Conservation (phyloP, 1,140 invertebrate genomes). For the Pomacea maculata region DNA sequence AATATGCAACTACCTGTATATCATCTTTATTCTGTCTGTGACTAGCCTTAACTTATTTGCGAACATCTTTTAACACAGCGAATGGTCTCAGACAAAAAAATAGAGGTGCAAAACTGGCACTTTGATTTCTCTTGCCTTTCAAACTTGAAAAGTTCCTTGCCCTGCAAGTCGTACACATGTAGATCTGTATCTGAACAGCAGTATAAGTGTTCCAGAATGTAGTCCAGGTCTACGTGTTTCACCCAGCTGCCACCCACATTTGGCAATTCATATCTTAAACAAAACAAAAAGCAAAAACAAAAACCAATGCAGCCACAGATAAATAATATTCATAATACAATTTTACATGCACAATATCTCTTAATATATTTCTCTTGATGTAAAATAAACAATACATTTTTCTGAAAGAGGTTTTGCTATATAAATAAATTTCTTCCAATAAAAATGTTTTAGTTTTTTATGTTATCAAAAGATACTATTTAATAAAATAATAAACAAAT, state of each 20-base stretch:
- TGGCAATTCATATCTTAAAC: constrained; percentile 42
- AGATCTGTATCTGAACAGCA: constrained; percentile 64
- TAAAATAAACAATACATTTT: background rate
- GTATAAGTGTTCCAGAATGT: constrained; percentile 58
- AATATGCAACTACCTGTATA: too few relatives aligned
- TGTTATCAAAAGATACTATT: too few relatives aligned
- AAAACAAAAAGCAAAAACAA: background rate
- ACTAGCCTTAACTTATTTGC: too few relatives aligned
- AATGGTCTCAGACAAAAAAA: too few relatives aligned
- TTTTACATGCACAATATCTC: background rate
- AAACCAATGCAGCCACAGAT: background rate
- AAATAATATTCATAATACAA: background rate
- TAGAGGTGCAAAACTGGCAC: too few relatives aligned
- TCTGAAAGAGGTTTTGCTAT: background rate
- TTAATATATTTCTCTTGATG: background rate
- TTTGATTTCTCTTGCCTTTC: constrained; percentile 40
- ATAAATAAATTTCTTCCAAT: background rate
- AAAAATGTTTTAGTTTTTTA: background rate
- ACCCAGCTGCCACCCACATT: constrained; percentile 65
- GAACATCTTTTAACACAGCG: too few relatives aligned
- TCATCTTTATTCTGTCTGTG: too few relatives aligned
- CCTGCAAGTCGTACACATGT: constrained; percentile 58
- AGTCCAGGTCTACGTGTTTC: constrained; percentile 61
- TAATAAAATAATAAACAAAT: too few relatives aligned
- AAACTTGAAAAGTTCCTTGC: constrained; percentile 58